Base-by-base conservation (phyloP, 2,797 vertebrate genomes). In the Catharus ustulatus region DNA sequence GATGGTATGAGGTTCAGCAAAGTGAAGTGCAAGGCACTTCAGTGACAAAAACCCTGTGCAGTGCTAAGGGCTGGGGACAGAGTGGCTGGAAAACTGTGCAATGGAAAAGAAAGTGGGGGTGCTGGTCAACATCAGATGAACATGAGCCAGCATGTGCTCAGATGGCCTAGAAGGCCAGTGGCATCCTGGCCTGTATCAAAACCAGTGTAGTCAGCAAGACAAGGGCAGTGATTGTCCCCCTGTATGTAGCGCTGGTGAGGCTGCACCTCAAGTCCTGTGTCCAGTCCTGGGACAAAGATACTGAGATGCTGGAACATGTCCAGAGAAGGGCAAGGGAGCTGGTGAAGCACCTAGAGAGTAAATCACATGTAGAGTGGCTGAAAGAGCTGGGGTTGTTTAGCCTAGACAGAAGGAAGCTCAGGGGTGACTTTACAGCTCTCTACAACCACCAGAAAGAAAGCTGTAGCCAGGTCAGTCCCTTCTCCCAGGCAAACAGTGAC, bases 191-290 rank as follows among this genome's bases (percentile, higher is more conserved):
- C 27, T 58, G 15, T 16, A 38, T n/a, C 32, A 79, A 30, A 15
- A 71, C 9, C 4, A 72, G 18, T 9, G 5, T 20, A 43, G 27
- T 36, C 58, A 72, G 22, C 38, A 43, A 21, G 51, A 58, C 10
- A 8, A 72, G 32, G 30, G 36, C 22, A 45, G 51, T 23, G 27
- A 57, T 14, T 0, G 0, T 14, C 8, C 15, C 7, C 27, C 32
- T 43, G 19, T 24, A 34, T 1, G 2, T 6, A 18, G 42, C 21
- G 46, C 40, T 29, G 40, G 36, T 49, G 32, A 72, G 66, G 27
- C 9, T 0, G 0, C 27, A 49, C 32, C 32, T 45, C 13, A 43
- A 64, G 15, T 45, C 19, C 13, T 6, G 2, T 29, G 9, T 6
- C 29, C 38, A 24, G 16, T 15, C 51, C 45, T 45, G 23, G 27